Conservation (phyloP, 2,888 invertebrate genomes). For the Pandemis cinnamomeana region DNA sequence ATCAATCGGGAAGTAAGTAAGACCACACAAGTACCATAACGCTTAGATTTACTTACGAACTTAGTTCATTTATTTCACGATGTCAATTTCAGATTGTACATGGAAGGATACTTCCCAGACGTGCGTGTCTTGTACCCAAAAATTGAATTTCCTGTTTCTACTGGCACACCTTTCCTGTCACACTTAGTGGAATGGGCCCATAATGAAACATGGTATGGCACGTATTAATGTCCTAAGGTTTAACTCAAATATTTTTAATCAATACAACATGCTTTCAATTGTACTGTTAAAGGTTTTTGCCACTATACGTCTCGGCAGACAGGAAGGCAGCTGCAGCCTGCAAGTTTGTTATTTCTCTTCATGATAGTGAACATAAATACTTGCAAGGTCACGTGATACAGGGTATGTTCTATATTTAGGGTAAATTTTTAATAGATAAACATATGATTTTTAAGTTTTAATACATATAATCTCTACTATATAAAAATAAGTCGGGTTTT, state of each 20-base stretch:
- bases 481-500: too few relatives aligned
- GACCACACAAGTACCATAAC: too few relatives aligned
- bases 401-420: slow-evolving; percentile 72
- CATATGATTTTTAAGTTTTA: too few relatives aligned
- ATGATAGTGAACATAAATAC: slow-evolving; percentile 84
- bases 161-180: slow-evolving; percentile 90
- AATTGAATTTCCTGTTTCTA: slow-evolving; percentile 89
- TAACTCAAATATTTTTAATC: too few relatives aligned
- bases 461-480: too few relatives aligned
- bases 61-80: slow-evolving; percentile 72
- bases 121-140: slow-evolving; percentile 87
- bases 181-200: slow-evolving; percentile 92
- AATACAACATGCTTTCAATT: neutral
- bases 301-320: slow-evolving; percentile 51
- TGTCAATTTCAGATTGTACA: slow-evolving; percentile 84
- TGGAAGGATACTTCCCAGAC: slow-evolving; percentile 87
- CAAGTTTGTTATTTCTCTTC: slow-evolving; percentile 69
- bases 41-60: neutral
- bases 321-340: slow-evolving; percentile 83
- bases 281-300: slow-evolving; percentile 70
- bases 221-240: neutral
- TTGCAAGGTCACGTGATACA: slow-evolving; percentile 89
- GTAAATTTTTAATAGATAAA: too few relatives aligned
- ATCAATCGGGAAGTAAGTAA: slow-evolving; percentile 76
- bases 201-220: slow-evolving; percentile 80